Conservation (phyloP, 1,140 invertebrate species). For the Ceratoteleas bidentatus region DNA sequence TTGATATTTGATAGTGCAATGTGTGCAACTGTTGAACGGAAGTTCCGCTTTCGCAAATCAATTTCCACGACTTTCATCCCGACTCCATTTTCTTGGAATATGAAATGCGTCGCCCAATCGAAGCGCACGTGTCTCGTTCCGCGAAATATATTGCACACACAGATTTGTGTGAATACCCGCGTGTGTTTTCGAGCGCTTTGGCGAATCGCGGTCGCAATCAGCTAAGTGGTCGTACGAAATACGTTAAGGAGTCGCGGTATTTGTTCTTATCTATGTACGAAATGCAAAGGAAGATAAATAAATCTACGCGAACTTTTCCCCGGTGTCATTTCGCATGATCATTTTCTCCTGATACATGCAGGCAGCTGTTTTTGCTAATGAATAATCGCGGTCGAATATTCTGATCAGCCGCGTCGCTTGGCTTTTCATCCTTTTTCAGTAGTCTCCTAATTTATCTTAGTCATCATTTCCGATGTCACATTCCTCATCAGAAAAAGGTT, state of each 20-base stretch:
- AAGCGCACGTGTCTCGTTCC: constrained; percentile 34
- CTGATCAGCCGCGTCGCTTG: no score
- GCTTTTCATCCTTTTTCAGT: no score
- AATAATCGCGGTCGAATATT: no score
- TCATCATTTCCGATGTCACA: no score
- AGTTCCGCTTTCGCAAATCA: constrained; percentile 55
- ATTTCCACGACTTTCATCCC: constrained; percentile 59
- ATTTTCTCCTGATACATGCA: not conserved
- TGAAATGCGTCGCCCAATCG: constrained; percentile 57
- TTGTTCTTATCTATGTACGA: constrained; percentile 40
- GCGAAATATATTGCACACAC: constrained; percentile 41
- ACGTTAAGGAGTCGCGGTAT: constrained; percentile 57
- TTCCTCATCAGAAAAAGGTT: no score
- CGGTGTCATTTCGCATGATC: constrained; percentile 14
- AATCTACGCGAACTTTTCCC: constrained; percentile 8
- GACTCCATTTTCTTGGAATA: constrained; percentile 54
- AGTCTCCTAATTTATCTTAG: no score
- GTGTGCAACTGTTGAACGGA: constrained; percentile 49
- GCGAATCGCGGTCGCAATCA: constrained; percentile 61
- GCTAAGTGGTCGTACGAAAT: constrained; percentile 65
- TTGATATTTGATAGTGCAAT: constrained; percentile 62
- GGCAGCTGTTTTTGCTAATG: no score
- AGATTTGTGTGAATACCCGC: constrained; percentile 14
- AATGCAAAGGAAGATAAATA: constrained; percentile 43
- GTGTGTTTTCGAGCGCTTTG: constrained; percentile 34